Conservation (phyloP, 2,888 invertebrate genomes). For the Bedellia somnulentella region DNA sequence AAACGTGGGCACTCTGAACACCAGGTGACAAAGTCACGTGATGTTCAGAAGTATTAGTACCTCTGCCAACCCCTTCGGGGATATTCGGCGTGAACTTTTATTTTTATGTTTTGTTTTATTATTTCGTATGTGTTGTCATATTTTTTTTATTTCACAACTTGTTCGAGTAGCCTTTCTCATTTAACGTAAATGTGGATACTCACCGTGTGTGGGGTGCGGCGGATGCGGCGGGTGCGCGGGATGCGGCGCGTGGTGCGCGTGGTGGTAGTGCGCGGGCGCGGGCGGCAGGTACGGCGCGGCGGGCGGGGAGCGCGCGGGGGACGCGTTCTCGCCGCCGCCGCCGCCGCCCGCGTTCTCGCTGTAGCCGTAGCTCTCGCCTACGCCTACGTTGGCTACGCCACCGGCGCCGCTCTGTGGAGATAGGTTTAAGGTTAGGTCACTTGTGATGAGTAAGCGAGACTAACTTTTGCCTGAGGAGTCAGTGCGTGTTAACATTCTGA, state of each 20-base stretch:
- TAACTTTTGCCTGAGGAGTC: no score
- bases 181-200: slow-evolving; percentile 7
- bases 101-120: no score
- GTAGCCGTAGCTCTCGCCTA: slow-evolving; percentile 38
- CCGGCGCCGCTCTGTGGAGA: slow-evolving; percentile 56
- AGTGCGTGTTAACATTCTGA: no score
- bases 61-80: no score
- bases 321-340: slow-evolving; percentile 60
- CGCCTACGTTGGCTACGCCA: no score
- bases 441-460: slow-evolving; percentile 31
- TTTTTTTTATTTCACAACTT: no score
- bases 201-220: slow-evolving; percentile 16
- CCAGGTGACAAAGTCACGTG: no score
- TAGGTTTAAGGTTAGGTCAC: slow-evolving; percentile 63
- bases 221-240: slow-evolving; percentile 7
- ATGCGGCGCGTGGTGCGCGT: slow-evolving; percentile 44
- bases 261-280: slow-evolving; percentile 35
- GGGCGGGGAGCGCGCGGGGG: slow-evolving; percentile 77
- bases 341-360: slow-evolving; percentile 46
- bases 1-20: no score
- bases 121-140: no score
- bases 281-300: slow-evolving; percentile 79
- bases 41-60: no score
- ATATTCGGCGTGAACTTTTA: no score
- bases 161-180: no score